These are phyloP conservation scores for Loris lydekkerianus DNA, from an alignment of 2,797 vertebrate genomes.

Conservation along the genomic window DNA sequence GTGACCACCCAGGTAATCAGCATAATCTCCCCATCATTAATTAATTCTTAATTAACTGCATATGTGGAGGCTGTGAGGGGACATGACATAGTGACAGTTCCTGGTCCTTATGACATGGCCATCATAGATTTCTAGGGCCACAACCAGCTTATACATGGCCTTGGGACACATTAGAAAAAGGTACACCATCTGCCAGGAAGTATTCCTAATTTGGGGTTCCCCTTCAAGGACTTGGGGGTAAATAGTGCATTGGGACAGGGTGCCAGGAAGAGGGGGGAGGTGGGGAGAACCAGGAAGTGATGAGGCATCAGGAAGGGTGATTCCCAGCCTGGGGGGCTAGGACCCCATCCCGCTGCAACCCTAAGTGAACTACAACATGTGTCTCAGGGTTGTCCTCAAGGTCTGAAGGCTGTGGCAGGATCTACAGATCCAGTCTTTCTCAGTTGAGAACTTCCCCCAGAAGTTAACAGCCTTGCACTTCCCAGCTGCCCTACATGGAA, in stretches of 20 bases:
- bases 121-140: too few relatives aligned
- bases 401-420: background rate
- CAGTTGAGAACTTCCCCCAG: background rate
- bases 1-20: too few relatives aligned
- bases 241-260: background rate
- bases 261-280: background rate
- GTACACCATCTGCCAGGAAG: background rate
- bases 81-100: background rate
- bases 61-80: background rate
- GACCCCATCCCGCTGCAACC: fast-evolving
- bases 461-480: background rate
- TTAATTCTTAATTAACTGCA: background rate
- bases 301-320: too few relatives aligned
- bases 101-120: background rate
- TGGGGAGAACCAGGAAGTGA: background rate
- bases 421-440: background rate
- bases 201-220: background rate
- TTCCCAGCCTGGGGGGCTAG: background rate
- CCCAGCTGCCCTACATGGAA: background rate
- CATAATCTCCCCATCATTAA: background rate
- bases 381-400: background rate
- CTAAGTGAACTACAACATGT: background rate
- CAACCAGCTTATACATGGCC: background rate
- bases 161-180: background rate
- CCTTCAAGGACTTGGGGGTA: background rate